Evolutionary conservation across 2,113 vertebrate genomes (phyloP).

Genomic region (Urocitellus parryii): DNA sequence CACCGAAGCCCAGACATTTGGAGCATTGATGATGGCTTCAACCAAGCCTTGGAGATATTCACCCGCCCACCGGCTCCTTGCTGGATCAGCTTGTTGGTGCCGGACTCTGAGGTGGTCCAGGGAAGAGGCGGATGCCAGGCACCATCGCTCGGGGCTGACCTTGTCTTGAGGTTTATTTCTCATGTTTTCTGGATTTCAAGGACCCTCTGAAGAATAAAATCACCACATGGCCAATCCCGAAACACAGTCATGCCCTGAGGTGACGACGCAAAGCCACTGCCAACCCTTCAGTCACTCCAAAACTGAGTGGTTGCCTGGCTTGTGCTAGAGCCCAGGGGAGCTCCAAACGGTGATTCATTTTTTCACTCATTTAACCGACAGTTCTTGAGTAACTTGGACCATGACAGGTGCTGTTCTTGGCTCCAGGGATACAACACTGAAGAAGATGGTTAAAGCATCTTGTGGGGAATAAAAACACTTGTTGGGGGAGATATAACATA

Average conservation of each 20-base stretch:
- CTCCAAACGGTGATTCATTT: not conserved
- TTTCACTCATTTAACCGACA: not conserved
- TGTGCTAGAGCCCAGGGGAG: not conserved
- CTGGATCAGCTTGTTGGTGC: not conserved
- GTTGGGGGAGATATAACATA: not conserved
- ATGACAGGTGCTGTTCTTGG: not conserved
- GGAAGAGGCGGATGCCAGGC: not conserved
- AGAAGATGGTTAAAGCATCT: not conserved
- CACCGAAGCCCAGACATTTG: not conserved
- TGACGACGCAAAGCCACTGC: not conserved
- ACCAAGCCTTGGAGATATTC: not conserved
- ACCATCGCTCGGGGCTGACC: not conserved
- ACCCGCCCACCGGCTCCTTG: not conserved
- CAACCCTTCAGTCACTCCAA: not conserved
- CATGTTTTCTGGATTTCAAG: not conserved
- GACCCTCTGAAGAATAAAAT: constrained; percentile 4
- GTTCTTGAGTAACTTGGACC: not conserved
- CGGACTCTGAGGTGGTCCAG: not conserved
- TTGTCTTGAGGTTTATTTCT: not conserved
- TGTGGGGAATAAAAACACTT: not conserved
- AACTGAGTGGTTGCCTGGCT: not conserved
- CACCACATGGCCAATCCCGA: not conserved
- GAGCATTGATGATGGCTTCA: not conserved
- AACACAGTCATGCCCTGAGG: not conserved
- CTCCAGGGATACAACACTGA: not conserved